Base-by-base conservation (phyloP, 2,888 invertebrate genomes). In the Didymodactylos carnosus region DNA sequence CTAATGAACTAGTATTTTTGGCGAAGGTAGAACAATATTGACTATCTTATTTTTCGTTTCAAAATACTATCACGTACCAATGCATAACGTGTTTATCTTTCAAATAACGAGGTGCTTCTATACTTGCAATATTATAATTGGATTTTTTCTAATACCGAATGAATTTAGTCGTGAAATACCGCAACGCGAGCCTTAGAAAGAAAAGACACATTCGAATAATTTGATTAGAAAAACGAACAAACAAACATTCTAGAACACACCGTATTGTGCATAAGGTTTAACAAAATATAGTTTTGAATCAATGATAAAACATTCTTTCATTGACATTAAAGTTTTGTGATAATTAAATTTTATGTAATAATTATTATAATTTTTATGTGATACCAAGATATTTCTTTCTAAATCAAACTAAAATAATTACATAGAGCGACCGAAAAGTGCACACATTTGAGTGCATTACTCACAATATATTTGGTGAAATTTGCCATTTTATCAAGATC, bases 61-160 rank as follows among this genome's bases (percentile, higher is more conserved):
- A n/a, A n/a, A n/a, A n/a, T n/a, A n/a, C n/a, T n/a, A n/a, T n/a
- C n/a, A n/a, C n/a, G n/a, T 79, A 90, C 90, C 90, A 89, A 83
- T 93, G 93, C 78, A 94, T 89, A 81, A 88, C 89, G 73, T 90
- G 89, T 80, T 89, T 89, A 77, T 87, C 87, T 82, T 94, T 93
- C 76, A 94, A 86, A 83, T 94, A 94, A 79, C 89, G 88, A 69
- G 94, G 84, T 0, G 90, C 94, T 71, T 86, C 86, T 51, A 84
- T 7, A 91, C 87, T 83, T 92, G 92, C 78, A 87, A 86, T 72
- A 92, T 82, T 78, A 94, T 89, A 78, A 91, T 89, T 11, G 91
- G 89, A 70, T 88, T 84, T 83, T 94, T 93, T 0, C 91, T 89
- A 73, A 94, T 85, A 5, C 93, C 92, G 4, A 62, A 62, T 13